phyloP scores from a whole-genome alignment of 2,113 vertebrate genomes.

The Lepus timidus region DNA sequence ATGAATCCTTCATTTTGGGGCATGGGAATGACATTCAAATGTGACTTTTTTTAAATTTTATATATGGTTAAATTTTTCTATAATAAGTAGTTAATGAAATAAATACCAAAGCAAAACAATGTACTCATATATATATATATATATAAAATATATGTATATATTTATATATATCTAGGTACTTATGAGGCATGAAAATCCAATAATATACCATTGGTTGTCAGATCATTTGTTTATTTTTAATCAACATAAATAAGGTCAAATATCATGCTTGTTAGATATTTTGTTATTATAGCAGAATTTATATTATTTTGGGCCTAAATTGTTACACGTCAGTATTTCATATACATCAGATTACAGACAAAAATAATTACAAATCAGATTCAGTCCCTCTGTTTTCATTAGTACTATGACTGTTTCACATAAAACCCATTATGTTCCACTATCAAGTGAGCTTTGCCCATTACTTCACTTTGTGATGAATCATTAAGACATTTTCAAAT shows the following conservation, averaged over 20 bases:
- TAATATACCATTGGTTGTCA: not conserved
- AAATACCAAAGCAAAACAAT: not conserved
- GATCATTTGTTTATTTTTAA: not conserved
- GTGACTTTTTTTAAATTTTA: not conserved
- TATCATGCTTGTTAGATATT: not conserved
- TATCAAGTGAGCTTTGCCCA: slow-evolving; percentile 94
- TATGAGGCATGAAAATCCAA: not conserved
- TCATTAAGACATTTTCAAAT: slow-evolving; percentile 95
- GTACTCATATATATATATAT: not conserved
- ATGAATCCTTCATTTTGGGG: not conserved
- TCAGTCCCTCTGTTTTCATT: not conserved
- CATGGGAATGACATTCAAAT: not conserved
- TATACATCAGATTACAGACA: slow-evolving; percentile 53
- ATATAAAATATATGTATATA: no score
- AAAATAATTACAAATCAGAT: slow-evolving; percentile 70
- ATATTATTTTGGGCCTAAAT: not conserved
- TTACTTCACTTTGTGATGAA: slow-evolving; percentile 92
- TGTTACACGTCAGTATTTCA: slow-evolving; percentile 54
- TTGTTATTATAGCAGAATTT: not conserved
- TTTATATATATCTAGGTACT: not conserved
- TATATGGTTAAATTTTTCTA: not conserved
- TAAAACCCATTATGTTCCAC: slow-evolving; percentile 92
- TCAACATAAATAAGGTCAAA: not conserved
- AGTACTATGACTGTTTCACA: slow-evolving; percentile 83
- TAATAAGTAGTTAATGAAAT: not conserved